Percentiles rank a stretch among this genome's conserved stretches.
Evolutionary conservation across 2,888 invertebrate genomes (phyloP).

Genomic region (Furcula furcula): DNA sequence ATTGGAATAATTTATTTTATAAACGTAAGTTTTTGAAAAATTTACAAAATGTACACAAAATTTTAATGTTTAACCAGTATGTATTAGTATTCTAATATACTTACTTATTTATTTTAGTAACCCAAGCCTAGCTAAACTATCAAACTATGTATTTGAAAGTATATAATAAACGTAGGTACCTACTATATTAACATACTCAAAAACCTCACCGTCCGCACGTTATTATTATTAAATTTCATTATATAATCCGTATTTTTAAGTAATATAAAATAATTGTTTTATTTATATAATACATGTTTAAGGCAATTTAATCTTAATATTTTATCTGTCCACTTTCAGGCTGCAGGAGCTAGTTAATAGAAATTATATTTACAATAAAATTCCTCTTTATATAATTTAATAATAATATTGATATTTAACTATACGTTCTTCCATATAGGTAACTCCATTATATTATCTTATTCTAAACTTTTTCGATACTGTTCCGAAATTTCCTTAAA

Average conservation of each 20-base stretch:
- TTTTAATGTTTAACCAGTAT: constrained; percentile 26
- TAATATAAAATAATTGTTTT: constrained; percentile 18
- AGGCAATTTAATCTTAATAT: constrained; percentile 29
- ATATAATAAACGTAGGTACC: too few relatives aligned
- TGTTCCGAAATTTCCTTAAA: neutral
- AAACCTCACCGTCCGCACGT: constrained; percentile 54
- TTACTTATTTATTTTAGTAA: constrained; percentile 15
- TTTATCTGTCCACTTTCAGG: constrained; percentile 14
- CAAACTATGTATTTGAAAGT: too few relatives aligned
- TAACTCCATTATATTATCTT: too few relatives aligned
- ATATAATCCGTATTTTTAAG: constrained; percentile 3
- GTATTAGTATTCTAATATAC: constrained; percentile 21
- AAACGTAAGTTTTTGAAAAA: constrained; percentile 64
- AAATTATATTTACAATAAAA: too few relatives aligned
- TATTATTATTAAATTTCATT: neutral
- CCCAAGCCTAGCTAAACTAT: constrained; percentile 16
- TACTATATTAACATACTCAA: too few relatives aligned
- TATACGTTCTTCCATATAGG: too few relatives aligned
- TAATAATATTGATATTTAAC: too few relatives aligned
- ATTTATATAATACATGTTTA: constrained; percentile 33
- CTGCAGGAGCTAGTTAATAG: constrained; percentile 29
- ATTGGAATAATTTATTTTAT: too few relatives aligned
- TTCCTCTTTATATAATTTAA: too few relatives aligned
- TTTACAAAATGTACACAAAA: constrained; percentile 54
- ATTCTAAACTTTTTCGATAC: too few relatives aligned